A percentile compares a stretch with the other conserved stretches of the same genome.
Evolutionary conservation across 2,888 invertebrate species (phyloP).

Genomic region (Tetropium fuscum): DNA sequence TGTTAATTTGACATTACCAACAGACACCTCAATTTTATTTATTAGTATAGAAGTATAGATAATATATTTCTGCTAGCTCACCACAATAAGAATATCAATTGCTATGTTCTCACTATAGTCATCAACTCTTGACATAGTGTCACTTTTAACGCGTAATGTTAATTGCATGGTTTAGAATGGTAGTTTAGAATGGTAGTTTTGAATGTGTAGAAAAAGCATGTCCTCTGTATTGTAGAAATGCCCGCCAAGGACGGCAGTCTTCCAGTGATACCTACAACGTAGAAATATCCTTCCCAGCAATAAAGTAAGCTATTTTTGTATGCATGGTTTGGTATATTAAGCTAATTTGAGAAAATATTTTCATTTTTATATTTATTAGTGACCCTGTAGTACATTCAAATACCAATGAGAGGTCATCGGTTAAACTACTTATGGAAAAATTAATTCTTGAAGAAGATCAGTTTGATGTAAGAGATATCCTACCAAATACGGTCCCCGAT

Average conservation of each 20-base stretch:
- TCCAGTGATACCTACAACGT: slow-evolving; percentile 91
- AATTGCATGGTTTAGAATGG: slow-evolving; percentile 32
- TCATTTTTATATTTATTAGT: slow-evolving; percentile 71
- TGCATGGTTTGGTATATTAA: neutral
- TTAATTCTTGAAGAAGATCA: slow-evolving; percentile 94
- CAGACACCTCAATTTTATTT: no score
- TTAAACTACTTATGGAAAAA: slow-evolving; percentile 86
- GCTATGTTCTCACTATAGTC: no score
- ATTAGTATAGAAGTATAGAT: no score
- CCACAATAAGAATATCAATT: no score
- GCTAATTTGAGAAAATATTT: neutral
- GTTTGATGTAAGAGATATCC: slow-evolving; percentile 91
- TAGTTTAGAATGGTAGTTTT: slow-evolving; percentile 56
- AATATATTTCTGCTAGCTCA: no score
- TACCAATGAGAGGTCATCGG: slow-evolving; percentile 87
- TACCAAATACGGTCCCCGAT: slow-evolving; percentile 95
- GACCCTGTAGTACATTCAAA: slow-evolving; percentile 91
- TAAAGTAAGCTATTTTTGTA: slow-evolving; percentile 78
- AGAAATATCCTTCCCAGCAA: slow-evolving; percentile 91
- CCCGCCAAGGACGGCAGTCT: slow-evolving; percentile 87
- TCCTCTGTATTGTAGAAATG: slow-evolving; percentile 71
- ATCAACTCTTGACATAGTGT: no score
- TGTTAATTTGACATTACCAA: no score
- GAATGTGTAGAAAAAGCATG: slow-evolving; percentile 61
- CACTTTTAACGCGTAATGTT: no score